Percentiles rank a stretch among this genome's conserved stretches.
These are phyloP conservation scores for Pocillopora meandrina DNA, from an alignment of 92 coral and sea anemone species.

Conservation along the genomic window DNA sequence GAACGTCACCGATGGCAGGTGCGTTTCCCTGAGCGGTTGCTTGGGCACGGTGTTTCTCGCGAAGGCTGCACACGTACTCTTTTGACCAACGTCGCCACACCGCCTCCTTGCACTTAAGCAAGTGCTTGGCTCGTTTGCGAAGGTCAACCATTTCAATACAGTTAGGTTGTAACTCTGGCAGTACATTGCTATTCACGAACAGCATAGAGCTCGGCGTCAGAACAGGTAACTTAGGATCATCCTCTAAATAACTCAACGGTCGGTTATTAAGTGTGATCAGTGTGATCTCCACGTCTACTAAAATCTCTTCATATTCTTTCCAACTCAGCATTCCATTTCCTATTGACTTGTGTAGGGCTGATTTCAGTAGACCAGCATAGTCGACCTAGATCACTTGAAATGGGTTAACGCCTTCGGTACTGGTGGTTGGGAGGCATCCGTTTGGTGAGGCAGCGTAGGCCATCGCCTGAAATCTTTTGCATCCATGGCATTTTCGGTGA, in stretches of 20 bases:
- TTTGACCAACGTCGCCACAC: background rate
- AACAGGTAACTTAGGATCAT: constrained; percentile 10
- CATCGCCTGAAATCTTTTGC: constrained; percentile 4
- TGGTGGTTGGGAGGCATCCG: background rate
- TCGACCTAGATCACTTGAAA: no score
- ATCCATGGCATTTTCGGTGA: background rate
- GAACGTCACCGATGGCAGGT: constrained; percentile 35
- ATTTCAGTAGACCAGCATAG: no score
- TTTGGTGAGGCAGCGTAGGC: constrained; percentile 18
- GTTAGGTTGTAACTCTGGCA: constrained; percentile 24
- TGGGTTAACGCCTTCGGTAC: background rate
- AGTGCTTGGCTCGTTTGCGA: constrained; percentile 1
- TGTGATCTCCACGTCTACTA: constrained; percentile 27
- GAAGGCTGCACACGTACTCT: constrained; percentile 11
- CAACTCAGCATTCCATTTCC: constrained; percentile 2
- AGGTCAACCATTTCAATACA: no score
- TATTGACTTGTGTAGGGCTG: no score
- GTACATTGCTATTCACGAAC: constrained; percentile 6
- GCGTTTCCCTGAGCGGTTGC: background rate
- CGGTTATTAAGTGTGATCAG: constrained; percentile 26
- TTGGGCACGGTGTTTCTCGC: constrained; percentile 14
- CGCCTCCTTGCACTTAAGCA: constrained; percentile 18
- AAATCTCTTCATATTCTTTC: background rate
- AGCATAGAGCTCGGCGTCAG: constrained; percentile 2
- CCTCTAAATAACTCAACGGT: constrained; percentile 13